These are phyloP conservation scores for Raphicerus campestris DNA, from an alignment of 2,113 vertebrate species.

Conservation along the genomic window DNA sequence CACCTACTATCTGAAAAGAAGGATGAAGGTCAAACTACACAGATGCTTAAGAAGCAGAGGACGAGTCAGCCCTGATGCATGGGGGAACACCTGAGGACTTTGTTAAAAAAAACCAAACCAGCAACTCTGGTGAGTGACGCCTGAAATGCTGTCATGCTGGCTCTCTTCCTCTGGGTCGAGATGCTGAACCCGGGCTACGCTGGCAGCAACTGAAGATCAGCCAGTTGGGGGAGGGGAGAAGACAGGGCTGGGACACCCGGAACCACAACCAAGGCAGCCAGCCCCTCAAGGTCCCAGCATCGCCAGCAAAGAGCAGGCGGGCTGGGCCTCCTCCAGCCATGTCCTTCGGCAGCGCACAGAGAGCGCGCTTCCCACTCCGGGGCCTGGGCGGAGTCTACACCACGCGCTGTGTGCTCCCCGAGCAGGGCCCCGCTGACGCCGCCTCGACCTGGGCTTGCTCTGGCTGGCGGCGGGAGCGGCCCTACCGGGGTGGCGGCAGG, in stretches of 20 bases:
- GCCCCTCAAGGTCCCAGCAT: no score
- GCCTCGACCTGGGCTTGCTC: not conserved
- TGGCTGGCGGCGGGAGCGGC: accelerated
- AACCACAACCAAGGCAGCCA: not conserved
- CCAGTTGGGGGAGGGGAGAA: not conserved
- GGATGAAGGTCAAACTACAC: not conserved
- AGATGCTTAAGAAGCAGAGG: not conserved
- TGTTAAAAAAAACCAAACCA: not conserved
- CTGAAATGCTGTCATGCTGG: not conserved
- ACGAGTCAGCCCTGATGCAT: no score
- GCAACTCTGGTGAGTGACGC: not conserved
- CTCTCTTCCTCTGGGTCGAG: not conserved
- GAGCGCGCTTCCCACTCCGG: not conserved
- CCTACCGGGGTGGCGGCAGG: not conserved
- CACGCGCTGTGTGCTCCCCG: accelerated
- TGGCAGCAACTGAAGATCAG: not conserved
- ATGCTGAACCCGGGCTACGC: accelerated
- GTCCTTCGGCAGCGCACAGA: accelerated
- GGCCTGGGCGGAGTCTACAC: not conserved
- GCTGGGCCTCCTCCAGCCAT: not conserved
- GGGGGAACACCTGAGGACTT: no score
- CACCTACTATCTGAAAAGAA: not conserved
- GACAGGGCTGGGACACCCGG: not conserved
- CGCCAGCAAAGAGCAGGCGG: not conserved
- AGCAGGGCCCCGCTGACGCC: accelerated